Conservation (phyloP, 2,113 vertebrate species). For the Nothobranchius kuhntae region DNA sequence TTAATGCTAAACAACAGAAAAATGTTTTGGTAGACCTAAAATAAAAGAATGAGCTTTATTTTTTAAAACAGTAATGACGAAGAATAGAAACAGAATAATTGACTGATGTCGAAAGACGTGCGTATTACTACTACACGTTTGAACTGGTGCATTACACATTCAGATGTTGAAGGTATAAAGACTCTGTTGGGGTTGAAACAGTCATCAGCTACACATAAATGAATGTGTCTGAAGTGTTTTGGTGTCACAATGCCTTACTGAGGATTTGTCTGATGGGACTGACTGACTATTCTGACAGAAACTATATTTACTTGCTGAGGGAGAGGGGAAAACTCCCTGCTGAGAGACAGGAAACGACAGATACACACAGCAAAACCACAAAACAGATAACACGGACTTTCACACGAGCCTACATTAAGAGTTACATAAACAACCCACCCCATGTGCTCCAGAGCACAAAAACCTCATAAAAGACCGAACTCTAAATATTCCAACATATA, state of each 20-base stretch:
- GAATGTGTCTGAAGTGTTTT: no score
- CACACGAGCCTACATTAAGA: background rate
- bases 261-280: constrained; percentile 38
- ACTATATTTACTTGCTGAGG: constrained; percentile 46
- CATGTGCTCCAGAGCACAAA: background rate
- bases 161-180: no score
- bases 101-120: no score
- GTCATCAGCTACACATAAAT: no score
- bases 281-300: constrained; percentile 29
- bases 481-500: background rate
- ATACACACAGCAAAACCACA: constrained; percentile 6
- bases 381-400: constrained; percentile 1
- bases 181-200: no score
- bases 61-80: no score
- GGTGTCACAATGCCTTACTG: constrained; percentile 1
- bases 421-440: background rate
- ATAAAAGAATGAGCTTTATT: no score
- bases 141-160: no score
- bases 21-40: no score
- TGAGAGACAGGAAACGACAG: constrained; percentile 26
- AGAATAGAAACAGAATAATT: no score
- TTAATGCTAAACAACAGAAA: no score
- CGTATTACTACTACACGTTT: no score
- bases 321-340: constrained; percentile 45
- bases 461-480: background rate